These are phyloP conservation scores for Exephanes ischioxanthus DNA, from an alignment of 2,888 invertebrate species.

Conservation along the genomic window DNA sequence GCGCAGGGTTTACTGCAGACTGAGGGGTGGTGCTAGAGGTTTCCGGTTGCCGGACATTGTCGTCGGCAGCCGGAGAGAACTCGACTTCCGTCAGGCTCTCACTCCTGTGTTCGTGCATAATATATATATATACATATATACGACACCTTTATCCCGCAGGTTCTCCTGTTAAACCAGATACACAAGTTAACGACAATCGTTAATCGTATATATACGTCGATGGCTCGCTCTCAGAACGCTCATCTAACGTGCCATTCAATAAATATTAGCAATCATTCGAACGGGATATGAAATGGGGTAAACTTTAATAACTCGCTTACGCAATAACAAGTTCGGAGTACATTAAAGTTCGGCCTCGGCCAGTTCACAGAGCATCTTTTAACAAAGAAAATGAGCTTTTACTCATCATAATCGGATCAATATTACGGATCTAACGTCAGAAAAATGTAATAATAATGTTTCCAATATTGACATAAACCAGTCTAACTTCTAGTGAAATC, in stretches of 20 bases:
- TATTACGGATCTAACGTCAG: too few species aligned
- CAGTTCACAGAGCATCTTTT: not conserved
- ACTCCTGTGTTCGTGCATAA: conserved; percentile 35
- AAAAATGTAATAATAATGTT: too few species aligned
- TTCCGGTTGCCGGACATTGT: conserved; percentile 66
- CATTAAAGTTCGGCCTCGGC: not conserved
- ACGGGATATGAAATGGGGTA: not conserved
- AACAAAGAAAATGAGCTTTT: not conserved
- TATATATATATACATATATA: conserved; percentile 12
- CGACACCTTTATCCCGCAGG: conserved; percentile 4
- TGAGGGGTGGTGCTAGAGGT: conserved; percentile 41
- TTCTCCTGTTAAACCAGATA: not conserved
- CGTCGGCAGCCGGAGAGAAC: conserved; percentile 57
- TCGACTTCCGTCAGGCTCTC: conserved; percentile 55
- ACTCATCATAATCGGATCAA: not conserved
- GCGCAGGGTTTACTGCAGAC: conserved; percentile 3
- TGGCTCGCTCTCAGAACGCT: not conserved
- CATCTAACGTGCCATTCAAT: not conserved
- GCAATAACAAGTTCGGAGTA: not conserved
- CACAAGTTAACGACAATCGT: not conserved
- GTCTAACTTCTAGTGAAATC: not conserved
- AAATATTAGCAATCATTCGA: not conserved
- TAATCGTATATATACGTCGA: not conserved
- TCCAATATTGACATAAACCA: not conserved
- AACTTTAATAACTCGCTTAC: not conserved